Conservation (phyloP, 2,888 invertebrate species). For the Coelogynopora nodosa region DNA sequence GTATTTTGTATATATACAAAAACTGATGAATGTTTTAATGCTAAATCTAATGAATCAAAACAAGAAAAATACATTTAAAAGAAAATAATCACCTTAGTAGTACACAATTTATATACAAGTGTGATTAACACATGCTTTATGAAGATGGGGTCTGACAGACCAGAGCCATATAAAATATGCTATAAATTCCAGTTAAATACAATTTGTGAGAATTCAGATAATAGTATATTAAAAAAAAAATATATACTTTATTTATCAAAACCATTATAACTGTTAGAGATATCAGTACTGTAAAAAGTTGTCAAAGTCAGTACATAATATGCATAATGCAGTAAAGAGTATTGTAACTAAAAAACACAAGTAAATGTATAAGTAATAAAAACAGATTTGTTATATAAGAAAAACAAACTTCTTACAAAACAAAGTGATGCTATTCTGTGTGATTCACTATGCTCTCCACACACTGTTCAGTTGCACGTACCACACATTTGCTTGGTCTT, state of each 20-base stretch:
- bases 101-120: no score
- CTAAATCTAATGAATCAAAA: no score
- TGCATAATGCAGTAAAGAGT: background rate
- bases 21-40: no score
- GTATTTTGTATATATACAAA: no score
- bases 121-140: background rate
- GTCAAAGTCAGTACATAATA: conserved; percentile 20
- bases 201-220: conserved; percentile 13
- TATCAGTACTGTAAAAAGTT: conserved; percentile 21
- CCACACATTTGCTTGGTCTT: conserved; percentile 3
- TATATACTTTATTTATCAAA: conserved; percentile 24
- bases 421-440: conserved; percentile 18
- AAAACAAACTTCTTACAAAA: conserved; percentile 4
- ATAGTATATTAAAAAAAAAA: conserved; percentile 10
- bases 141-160: no score
- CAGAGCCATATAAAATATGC: background rate
- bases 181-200: background rate
- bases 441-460: conserved; percentile 18
- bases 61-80: no score
- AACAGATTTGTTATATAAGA: conserved; percentile 3
- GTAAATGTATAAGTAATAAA: conserved; percentile 22
- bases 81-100: no score
- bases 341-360: conserved; percentile 23
- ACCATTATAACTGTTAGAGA: background rate
- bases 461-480: conserved; percentile 6